These are phyloP conservation scores for Columba livia DNA, from an alignment of 2,113 vertebrate species.

Conservation along the genomic window DNA sequence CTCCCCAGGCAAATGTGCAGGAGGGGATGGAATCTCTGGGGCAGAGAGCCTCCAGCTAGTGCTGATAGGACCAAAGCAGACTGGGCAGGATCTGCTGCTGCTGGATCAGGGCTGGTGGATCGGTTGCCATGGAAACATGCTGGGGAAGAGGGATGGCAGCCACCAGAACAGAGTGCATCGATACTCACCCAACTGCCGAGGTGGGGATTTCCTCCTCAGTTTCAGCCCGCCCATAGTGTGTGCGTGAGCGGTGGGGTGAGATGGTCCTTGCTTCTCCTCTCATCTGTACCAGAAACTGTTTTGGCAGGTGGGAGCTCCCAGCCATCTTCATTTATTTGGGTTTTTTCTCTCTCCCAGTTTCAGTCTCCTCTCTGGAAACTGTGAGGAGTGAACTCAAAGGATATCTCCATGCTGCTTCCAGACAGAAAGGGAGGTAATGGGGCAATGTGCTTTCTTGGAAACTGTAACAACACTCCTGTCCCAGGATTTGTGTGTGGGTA, in stretches of 20 bases:
- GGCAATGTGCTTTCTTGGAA: neutral
- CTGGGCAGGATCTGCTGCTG: neutral
- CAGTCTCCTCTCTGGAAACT: neutral
- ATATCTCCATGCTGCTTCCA: neutral
- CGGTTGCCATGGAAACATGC: conserved; percentile 65
- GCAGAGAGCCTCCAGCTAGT: neutral
- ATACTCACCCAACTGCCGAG: conserved; percentile 4
- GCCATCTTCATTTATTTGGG: neutral
- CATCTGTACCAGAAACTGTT: neutral
- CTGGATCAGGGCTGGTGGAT: neutral
- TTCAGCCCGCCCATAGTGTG: fast-evolving
- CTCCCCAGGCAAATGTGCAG: neutral
- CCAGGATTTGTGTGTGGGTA: neutral
- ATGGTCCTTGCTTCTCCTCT: fast-evolving
- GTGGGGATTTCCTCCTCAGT: neutral
- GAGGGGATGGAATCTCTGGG: neutral
- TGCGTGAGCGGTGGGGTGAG: fast-evolving
- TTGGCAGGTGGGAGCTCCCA: neutral
- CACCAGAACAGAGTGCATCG: neutral
- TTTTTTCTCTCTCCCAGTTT: neutral
- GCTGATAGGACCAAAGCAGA: neutral
- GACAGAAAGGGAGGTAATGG: conserved; percentile 41
- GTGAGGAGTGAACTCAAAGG: neutral
- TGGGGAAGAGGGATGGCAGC: neutral
- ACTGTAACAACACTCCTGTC: neutral